phyloP scores from a whole-genome alignment of 2,888 invertebrate species.

The Orchesella flavescens region DNA sequence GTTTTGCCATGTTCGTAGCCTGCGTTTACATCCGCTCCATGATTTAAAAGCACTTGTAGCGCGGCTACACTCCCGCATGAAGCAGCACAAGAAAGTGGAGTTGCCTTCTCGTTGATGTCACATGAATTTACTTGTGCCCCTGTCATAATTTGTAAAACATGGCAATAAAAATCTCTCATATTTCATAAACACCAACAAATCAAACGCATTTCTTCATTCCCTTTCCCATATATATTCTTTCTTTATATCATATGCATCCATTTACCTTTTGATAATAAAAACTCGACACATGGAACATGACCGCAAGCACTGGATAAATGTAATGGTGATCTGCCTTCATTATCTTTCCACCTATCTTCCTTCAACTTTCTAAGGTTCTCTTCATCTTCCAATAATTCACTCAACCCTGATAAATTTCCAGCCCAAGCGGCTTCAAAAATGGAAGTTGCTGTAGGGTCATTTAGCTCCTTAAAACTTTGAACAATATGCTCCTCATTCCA shows the following conservation, averaged over 20 bases:
- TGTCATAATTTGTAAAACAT: conserved; percentile 12
- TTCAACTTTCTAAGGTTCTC: conserved; percentile 25
- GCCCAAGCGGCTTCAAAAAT: conserved; percentile 69
- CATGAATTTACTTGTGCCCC: conserved; percentile 66
- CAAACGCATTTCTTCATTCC: no score
- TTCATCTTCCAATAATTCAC: conserved; percentile 45
- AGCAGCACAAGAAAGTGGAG: conserved; percentile 68
- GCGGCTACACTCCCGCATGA: conserved; percentile 81
- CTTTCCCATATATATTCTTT: no score
- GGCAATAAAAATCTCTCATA: not conserved
- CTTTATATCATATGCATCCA: not conserved
- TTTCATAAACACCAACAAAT: not conserved
- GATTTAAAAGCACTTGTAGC: conserved; percentile 81
- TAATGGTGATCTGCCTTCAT: conserved; percentile 56
- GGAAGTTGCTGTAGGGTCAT: conserved; percentile 48
- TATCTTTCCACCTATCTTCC: conserved; percentile 27
- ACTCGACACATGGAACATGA: conserved; percentile 63
- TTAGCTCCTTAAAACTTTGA: conserved; percentile 64
- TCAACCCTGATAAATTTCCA: conserved; percentile 56
- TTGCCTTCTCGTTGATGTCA: conserved; percentile 67
- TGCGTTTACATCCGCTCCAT: conserved; percentile 81
- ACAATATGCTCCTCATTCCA: conserved; percentile 68
- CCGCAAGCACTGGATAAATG: conserved; percentile 69
- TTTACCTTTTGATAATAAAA: conserved; percentile 63
- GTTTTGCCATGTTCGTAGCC: conserved; percentile 70